phyloP scores from a whole-genome alignment of 2,113 vertebrate genomes.

The Pipra filicauda region DNA sequence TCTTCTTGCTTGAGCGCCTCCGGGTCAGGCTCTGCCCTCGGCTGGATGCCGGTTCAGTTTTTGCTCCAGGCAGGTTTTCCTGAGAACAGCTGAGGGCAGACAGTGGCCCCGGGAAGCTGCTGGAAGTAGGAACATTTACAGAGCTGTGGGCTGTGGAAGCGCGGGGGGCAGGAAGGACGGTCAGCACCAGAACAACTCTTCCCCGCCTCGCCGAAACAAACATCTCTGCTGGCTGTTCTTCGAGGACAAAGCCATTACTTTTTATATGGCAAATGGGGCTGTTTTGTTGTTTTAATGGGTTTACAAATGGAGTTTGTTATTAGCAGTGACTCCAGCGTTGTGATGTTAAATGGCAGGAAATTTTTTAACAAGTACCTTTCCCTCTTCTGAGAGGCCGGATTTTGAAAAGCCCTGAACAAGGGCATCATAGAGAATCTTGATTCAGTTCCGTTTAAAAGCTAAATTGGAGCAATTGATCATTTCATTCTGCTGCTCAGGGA shows the following conservation, averaged over 20 bases:
- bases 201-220: not conserved
- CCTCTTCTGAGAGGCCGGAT: not conserved
- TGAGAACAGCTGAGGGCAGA: not conserved
- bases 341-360: conserved; percentile 30
- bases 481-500: not conserved
- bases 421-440: not conserved
- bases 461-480: conserved; percentile 7
- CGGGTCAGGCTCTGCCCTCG: not conserved
- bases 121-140: not conserved
- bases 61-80: not conserved
- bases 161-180: not conserved
- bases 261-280: not conserved
- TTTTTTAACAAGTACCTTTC: not conserved
- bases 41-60: not conserved
- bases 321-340: not conserved
- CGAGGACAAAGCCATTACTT: not conserved
- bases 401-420: not conserved
- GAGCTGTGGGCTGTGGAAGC: not conserved
- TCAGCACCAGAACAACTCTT: not conserved
- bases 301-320: conserved; percentile 23
- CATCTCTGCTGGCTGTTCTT: not conserved
- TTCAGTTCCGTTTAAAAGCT: not conserved
- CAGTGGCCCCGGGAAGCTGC: not conserved
- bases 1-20: not conserved
- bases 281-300: conserved; percentile 24